Conservation (phyloP, 2,888 invertebrate genomes). For the Prionchulus punctatus region DNA sequence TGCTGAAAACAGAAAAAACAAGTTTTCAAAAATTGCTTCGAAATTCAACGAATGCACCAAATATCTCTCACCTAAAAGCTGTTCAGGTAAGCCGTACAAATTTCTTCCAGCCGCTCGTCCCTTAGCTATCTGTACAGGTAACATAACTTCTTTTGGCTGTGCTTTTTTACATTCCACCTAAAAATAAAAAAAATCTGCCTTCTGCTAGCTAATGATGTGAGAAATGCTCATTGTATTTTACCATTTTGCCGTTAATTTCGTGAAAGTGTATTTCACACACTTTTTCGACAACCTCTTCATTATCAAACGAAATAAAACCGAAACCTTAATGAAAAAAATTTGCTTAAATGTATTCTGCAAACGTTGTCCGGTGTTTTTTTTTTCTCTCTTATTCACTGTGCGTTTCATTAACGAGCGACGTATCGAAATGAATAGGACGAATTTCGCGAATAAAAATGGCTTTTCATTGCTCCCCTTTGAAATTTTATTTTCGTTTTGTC, state of each 20-base stretch:
- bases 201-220: no score
- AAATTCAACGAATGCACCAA: neutral
- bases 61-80: neutral
- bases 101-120: conserved; percentile 2
- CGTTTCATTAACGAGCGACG: neutral
- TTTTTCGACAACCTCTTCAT: conserved; percentile 98
- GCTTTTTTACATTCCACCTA: conserved; percentile 99
- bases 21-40: neutral
- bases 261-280: conserved; percentile 99
- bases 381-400: no score
- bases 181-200: conserved; percentile 26
- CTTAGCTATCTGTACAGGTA: conserved; percentile 44
- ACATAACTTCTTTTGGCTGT: conserved; percentile 98
- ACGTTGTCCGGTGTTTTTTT: no score
- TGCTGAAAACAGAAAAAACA: neutral
- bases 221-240: no score
- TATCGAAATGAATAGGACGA: neutral
- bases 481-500: no score
- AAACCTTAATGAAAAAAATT: conserved; percentile 55
- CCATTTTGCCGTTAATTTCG: conserved; percentile 99
- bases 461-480: no score
- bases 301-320: conserved; percentile 98
- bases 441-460: no score
- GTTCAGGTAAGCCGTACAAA: conserved; percentile 7
- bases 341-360: no score